Evolutionary conservation across 2,797 vertebrate genomes (phyloP), one percentile per base, ranked within the genome.

Genomic region (Danio aesculapii): DNA sequence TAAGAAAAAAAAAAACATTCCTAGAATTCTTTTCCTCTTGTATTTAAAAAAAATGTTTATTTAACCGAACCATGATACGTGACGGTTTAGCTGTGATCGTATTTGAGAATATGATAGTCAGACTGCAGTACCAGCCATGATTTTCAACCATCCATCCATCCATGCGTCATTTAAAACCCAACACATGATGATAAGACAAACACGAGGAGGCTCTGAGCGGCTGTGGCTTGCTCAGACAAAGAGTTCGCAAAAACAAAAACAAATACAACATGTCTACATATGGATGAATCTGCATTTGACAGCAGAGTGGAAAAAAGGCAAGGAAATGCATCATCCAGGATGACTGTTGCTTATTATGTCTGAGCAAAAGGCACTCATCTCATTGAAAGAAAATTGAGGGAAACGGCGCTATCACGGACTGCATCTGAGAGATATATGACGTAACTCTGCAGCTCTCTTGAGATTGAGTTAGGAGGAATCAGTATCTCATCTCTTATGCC

Each of bases 381-480:
- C 63, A 70, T 74, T 74, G 47, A 61, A 46, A 61, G 41, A 57
- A 70, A 79, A 74, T 55, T 62, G 64, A 73, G 52, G 70, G 69
- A 79, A 77, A 66, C 74, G 6, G 7, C 12, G 6, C 57, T 47
- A 82, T 72, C 69, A 43, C 39, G 21, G 39, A 72, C 16, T 53
- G 14, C 21, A 70, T 63, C 71, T 79, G 41, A 47, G 58, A 79
- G 30, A 30, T 30, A 30, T 68, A 39, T 39, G 55, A 59, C 11
- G 17, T 64, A 46, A 73, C 59, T 72, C 77, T 77, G 77, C 53
- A 2, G n/a, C 59, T 71, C 80, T 86, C 86, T n/a, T 85, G 87
- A 86, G 87, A 88, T 9, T 67, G 88, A 90, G 87, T 82, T 85
- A 89, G 87, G 86, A 88, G 91, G 88, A 90, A 90, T 92, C 90